These are phyloP conservation scores for Zonitis immaculata DNA, from an alignment of 2,888 invertebrate genomes.

Conservation along the genomic window DNA sequence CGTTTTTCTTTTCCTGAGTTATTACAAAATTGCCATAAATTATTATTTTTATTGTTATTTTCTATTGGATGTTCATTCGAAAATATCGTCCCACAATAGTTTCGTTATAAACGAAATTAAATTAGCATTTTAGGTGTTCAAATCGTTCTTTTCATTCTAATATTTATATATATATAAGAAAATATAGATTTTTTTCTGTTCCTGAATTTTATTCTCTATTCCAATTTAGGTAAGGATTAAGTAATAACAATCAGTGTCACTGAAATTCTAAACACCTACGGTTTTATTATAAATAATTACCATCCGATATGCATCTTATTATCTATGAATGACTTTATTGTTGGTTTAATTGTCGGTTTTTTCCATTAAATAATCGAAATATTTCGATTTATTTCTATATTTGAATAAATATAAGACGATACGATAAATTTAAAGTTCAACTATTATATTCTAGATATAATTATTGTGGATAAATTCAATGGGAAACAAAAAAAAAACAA, in stretches of 20 bases:
- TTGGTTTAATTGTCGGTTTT: too few species aligned
- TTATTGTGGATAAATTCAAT: too few species aligned
- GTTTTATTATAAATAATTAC: neutral
- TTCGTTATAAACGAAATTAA: neutral
- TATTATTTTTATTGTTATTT: too few species aligned
- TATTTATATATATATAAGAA: too few species aligned
- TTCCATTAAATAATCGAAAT: too few species aligned
- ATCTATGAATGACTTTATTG: neutral
- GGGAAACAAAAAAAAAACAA: too few species aligned
- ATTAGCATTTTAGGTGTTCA: neutral
- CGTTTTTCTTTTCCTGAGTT: neutral
- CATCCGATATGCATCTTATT: neutral
- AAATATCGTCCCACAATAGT: neutral
- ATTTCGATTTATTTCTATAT: too few species aligned
- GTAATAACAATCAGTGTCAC: neutral
- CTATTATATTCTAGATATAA: too few species aligned
- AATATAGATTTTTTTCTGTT: neutral
- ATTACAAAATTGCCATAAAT: neutral
- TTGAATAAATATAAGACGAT: too few species aligned
- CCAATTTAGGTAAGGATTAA: neutral
- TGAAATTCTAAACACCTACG: neutral
- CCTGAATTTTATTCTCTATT: neutral
- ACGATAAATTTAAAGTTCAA: too few species aligned
- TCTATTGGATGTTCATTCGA: neutral
- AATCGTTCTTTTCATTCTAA: too few species aligned